These are phyloP conservation scores for Pterocles orientalis DNA, from an alignment of 2,113 vertebrate genomes.

Conservation along the genomic window DNA sequence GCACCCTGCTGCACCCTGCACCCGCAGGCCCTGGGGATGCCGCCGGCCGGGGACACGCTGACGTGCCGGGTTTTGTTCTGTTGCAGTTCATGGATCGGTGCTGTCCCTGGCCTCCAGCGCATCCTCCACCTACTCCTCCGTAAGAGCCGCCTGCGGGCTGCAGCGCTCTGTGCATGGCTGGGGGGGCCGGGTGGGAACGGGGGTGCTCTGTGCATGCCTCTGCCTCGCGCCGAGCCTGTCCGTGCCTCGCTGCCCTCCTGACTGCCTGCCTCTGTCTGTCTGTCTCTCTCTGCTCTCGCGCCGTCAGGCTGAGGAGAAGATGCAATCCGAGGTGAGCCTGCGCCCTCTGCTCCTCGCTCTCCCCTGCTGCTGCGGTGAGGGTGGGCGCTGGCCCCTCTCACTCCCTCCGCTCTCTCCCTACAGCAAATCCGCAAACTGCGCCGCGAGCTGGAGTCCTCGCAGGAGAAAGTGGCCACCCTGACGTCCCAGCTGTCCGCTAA, in stretches of 20 bases:
- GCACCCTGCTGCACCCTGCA: not conserved
- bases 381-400: not conserved
- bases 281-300: conserved; percentile 71
- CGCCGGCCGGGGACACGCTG: not conserved
- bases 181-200: not conserved
- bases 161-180: not conserved
- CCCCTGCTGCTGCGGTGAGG: not conserved
- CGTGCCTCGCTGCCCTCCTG: conserved; percentile 39
- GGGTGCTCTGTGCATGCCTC: conserved; percentile 47
- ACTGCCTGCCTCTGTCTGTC: conserved; percentile 75
- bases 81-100: conserved; percentile 92
- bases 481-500: conserved; percentile 93
- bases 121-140: conserved; percentile 93
- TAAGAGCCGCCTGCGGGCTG: conserved; percentile 74
- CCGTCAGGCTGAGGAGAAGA: conserved; percentile 95
- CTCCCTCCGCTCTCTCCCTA: not conserved
- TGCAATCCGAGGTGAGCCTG: conserved; percentile 90
- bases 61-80: conserved; percentile 43
- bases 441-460: conserved; percentile 92
- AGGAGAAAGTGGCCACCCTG: conserved; percentile 93
- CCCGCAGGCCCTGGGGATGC: not conserved
- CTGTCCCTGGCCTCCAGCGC: conserved; percentile 94
- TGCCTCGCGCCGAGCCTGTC: not conserved
- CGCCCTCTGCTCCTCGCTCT: not conserved
- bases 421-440: conserved; percentile 97